These are phyloP conservation scores for Aegithalos caudatus DNA, from an alignment of 2,113 vertebrate genomes.

Conservation along the genomic window DNA sequence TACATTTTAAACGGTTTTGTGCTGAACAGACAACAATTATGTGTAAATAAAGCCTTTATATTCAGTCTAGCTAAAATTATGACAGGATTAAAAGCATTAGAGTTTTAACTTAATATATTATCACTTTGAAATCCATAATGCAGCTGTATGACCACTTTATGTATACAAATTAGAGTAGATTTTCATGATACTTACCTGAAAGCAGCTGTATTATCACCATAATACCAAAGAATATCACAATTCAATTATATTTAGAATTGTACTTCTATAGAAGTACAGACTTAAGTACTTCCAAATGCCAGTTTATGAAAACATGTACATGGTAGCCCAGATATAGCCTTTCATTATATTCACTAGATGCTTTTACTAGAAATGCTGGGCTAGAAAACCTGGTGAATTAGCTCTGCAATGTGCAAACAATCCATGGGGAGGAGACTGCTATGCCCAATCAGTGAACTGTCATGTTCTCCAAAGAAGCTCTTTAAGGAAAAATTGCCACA, in stretches of 20 bases:
- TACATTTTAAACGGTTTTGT: background rate
- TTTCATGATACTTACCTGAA: background rate
- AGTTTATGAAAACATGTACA: background rate
- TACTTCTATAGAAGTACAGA: background rate
- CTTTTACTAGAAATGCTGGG: background rate
- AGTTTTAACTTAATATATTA: background rate
- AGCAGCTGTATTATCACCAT: background rate
- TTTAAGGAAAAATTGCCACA: background rate
- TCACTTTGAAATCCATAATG: background rate
- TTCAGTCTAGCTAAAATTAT: background rate
- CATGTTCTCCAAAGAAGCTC: background rate
- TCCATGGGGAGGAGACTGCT: background rate
- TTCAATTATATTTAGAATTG: background rate
- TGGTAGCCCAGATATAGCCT: background rate
- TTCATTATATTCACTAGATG: background rate
- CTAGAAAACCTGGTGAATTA: background rate
- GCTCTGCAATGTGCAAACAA: background rate
- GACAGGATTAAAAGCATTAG: background rate
- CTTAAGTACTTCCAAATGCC: background rate
- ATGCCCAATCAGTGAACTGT: background rate
- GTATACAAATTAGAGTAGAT: background rate
- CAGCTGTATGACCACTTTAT: background rate
- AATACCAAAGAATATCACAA: background rate
- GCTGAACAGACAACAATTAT: background rate
- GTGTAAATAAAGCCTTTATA: background rate